phyloP scores from a whole-genome alignment of 1,140 invertebrate species.

The Drosophila guanche region DNA sequence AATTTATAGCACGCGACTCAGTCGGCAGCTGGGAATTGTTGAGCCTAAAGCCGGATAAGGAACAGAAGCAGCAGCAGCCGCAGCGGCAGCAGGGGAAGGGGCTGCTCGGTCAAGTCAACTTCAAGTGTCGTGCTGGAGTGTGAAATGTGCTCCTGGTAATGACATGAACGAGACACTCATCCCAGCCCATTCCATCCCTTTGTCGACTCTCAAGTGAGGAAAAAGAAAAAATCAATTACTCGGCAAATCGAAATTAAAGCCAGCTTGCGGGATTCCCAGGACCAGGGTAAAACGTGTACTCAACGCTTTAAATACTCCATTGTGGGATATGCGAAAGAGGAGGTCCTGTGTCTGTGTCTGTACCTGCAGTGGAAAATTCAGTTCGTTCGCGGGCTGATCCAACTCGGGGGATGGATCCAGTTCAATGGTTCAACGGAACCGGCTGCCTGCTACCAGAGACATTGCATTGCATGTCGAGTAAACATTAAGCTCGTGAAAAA shows the following conservation, averaged over 20 bases:
- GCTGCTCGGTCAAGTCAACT: constrained; percentile 63
- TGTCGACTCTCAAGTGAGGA: constrained; percentile 1
- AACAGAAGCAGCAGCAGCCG: background rate
- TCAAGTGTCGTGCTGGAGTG: constrained; percentile 63
- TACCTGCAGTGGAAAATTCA: no score
- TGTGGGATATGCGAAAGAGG: background rate
- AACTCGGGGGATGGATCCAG: background rate
- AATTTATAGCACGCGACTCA: constrained; percentile 74
- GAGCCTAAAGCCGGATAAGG: constrained; percentile 43
- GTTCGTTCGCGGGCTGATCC: no score
- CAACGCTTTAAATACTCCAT: constrained; percentile 40
- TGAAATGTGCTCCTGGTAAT: constrained; percentile 72
- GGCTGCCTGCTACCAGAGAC: background rate
- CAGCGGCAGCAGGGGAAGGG: background rate
- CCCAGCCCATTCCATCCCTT: background rate
- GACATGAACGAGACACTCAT: constrained; percentile 45
- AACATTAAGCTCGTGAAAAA: constrained; percentile 52
- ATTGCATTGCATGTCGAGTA: constrained; percentile 55
- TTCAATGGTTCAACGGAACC: background rate
- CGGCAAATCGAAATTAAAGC: constrained; percentile 59
- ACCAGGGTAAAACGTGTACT: constrained; percentile 49
- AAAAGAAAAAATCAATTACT: constrained; percentile 54
- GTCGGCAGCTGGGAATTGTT: constrained; percentile 71
- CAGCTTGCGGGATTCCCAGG: constrained; percentile 69
- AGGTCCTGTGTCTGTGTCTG: no score